Base-by-base conservation (phyloP, 2,797 vertebrate species). In the Pangasius mekongensis region DNA sequence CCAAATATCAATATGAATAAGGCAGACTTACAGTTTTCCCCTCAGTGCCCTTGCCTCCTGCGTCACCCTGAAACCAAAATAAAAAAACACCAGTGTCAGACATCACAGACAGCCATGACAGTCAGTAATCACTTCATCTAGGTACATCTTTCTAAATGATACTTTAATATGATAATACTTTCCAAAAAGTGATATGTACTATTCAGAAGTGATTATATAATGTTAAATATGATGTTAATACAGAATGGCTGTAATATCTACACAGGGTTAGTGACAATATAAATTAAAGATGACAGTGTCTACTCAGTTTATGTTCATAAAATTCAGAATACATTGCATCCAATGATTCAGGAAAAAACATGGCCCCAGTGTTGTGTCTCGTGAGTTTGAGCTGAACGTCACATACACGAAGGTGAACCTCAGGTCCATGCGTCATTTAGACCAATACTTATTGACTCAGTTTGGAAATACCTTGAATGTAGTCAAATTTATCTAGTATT, bases 11-110 rank as follows among this genome's bases (percentile, higher is more conserved):
- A 80, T 88, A 64, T 67, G 87, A 81, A 33, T 52, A 7, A 74
- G 56, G 77, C 56, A 87, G 90, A 94, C 94, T 94, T 90, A 97
- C 96, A 85, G 86, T 88, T 92, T 95, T 96, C 8, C 96, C 96
- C 7, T 96, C 95, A 60, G 91, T 89, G 92, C 95, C 96, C 92
- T 85, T 93, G 78, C 64, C 92, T 52, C 95, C 96, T 62, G 92
- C 39, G 69, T 49, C 92, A 36, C 96, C 96, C 96, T 97, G 92
- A 36, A 87, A 89, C 30, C 82, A 78, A 83, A 80, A 88, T 80
- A 88, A 18, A 66, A 62, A 27, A 8, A 27, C 7, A 62, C 54
- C 54, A 73, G 67, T 71, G 14, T 71, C 67, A 82, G 36, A 62
- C 36, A 27, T 11, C 18, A 56, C 6, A 76, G 56, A 64, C 43